Percentiles rank a stretch among this genome's conserved stretches.
phyloP scores from a whole-genome alignment of 2,888 invertebrate species.

The Phanerotoma sp. region DNA sequence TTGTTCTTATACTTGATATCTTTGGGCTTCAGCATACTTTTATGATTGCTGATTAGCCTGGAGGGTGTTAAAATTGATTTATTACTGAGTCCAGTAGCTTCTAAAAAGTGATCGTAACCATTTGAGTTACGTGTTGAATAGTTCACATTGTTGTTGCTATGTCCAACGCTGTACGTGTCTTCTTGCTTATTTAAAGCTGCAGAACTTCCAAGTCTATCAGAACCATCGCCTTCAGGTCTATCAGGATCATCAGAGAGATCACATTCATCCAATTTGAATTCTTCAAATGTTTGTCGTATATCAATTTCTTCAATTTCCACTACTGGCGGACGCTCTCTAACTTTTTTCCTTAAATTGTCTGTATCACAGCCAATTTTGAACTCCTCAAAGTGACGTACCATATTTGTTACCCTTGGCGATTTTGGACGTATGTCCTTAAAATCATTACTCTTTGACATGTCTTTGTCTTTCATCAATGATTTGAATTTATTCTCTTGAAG shows the following conservation, averaged over 20 bases:
- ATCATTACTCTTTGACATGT: not conserved
- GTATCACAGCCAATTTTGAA: constrained; percentile 52
- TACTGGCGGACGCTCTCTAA: constrained; percentile 38
- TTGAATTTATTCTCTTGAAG: not conserved
- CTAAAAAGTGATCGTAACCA: constrained; percentile 73
- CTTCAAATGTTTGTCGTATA: constrained; percentile 76
- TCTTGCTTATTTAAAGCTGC: constrained; percentile 55
- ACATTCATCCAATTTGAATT: constrained; percentile 75
- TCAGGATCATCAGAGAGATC: constrained; percentile 60
- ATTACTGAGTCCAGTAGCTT: constrained; percentile 77
- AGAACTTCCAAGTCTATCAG: constrained; percentile 45
- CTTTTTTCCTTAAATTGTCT: constrained; percentile 35
- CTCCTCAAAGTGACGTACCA: constrained; percentile 55
- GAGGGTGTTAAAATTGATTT: constrained; percentile 71
- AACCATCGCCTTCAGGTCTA: constrained; percentile 51
- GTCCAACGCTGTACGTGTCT: not conserved
- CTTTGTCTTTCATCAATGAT: constrained; percentile 1
- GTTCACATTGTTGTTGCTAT: constrained; percentile 51
- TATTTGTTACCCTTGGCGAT: constrained; percentile 47
- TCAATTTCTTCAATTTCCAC: constrained; percentile 61
- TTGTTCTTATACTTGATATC: constrained; percentile 75
- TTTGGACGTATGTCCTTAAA: constrained; percentile 6
- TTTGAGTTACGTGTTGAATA: constrained; percentile 55
- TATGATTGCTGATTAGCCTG: constrained; percentile 72
- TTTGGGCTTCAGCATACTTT: constrained; percentile 74